These are phyloP conservation scores for Sycophila texana DNA, from an alignment of 2,888 invertebrate species.

Conservation along the genomic window DNA sequence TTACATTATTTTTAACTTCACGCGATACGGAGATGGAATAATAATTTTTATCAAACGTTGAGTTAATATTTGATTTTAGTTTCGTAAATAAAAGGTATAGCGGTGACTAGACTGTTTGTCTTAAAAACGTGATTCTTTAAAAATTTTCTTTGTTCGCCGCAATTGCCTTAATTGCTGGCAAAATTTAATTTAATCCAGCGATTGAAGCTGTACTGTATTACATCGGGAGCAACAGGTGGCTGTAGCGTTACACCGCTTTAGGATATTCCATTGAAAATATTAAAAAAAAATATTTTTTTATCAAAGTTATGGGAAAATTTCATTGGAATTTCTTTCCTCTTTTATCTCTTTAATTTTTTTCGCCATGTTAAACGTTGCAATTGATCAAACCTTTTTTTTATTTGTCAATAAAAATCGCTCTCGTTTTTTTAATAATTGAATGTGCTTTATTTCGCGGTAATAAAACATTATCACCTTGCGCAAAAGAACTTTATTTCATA, in stretches of 20 bases:
- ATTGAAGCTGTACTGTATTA: conserved; percentile 32
- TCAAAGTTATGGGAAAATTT: neutral
- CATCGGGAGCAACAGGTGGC: conserved; percentile 48
- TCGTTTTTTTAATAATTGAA: neutral
- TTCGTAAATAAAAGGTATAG: neutral
- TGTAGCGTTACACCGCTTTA: conserved; percentile 36
- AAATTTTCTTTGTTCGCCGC: neutral
- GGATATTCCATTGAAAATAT: neutral
- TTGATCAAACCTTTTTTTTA: neutral
- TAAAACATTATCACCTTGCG: no score
- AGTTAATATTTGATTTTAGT: neutral
- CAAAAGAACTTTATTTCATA: neutral
- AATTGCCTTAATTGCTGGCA: conserved; percentile 27
- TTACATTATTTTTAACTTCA: neutral
- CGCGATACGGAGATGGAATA: neutral
- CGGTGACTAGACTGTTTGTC: neutral
- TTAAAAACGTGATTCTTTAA: no score
- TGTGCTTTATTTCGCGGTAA: no score
- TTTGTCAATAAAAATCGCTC: neutral
- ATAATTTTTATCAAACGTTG: neutral
- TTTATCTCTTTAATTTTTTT: neutral
- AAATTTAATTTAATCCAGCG: conserved; percentile 27
- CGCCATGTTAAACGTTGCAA: no score
- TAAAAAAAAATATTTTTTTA: conserved; percentile 10
- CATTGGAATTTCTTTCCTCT: neutral